Conservation (phyloP, 2,797 vertebrate genomes). For the Gymnoscopelus braueri region DNA sequence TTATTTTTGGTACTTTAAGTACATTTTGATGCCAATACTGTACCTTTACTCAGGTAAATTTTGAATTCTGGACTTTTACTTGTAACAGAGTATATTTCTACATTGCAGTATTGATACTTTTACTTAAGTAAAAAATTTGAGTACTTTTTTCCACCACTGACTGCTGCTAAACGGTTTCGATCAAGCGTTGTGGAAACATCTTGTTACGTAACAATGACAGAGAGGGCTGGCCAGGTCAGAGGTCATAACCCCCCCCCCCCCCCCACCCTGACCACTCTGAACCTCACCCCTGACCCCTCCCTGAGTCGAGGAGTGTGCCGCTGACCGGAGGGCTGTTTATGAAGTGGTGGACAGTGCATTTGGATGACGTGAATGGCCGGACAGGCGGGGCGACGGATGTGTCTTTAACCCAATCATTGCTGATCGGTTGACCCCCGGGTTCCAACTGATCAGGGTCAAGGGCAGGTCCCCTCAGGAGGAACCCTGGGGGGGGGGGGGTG, state of each 20-base stretch:
- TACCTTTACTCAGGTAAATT: too few relatives aligned
- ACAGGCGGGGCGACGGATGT: conserved; percentile 48
- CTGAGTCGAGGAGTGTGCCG: conserved; percentile 60
- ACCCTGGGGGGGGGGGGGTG: too few relatives aligned
- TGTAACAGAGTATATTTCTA: too few relatives aligned
- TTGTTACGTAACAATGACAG: conserved; percentile 63
- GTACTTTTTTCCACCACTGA: too few relatives aligned
- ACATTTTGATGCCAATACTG: too few relatives aligned
- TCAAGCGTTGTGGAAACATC: conserved; percentile 58
- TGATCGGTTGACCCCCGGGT: conserved; percentile 57
- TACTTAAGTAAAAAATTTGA: too few relatives aligned
- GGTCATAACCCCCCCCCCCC: conserved; percentile 41
- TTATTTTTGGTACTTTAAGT: too few relatives aligned
- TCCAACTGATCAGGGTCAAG: background rate
- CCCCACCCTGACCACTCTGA: background rate
- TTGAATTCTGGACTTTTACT: too few relatives aligned
- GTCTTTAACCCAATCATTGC: conserved; percentile 50
- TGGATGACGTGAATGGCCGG: conserved; percentile 57
- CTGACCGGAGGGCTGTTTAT: conserved; percentile 69
- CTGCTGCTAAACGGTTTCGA: conserved; percentile 39
- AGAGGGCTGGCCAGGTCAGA: conserved; percentile 71
- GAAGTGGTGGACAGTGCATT: conserved; percentile 73
- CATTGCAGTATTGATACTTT: too few relatives aligned
- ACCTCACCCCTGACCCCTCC: conserved; percentile 46
- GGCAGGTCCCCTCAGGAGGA: conserved; percentile 1